Evolutionary conservation across 2,797 vertebrate species (phyloP), one percentile per base, ranked within the genome.

Genomic region (Malurus leucopterus): DNA sequence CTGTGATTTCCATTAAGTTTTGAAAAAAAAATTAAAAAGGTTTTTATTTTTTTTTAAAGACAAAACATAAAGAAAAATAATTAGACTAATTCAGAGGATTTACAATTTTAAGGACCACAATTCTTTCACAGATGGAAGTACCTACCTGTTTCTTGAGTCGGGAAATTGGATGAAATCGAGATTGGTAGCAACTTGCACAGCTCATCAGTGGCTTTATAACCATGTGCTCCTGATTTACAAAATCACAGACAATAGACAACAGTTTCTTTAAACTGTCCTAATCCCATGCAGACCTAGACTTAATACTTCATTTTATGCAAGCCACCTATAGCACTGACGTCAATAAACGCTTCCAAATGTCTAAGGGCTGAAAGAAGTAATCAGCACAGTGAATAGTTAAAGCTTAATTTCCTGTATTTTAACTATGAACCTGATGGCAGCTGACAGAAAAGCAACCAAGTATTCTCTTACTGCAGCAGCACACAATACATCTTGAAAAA

Each of bases 141-240:
- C 92, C n/a, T 72, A 98, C 97, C 96, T 97, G 96, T 40, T 96
- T 97, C 69, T 95, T 96, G 44, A 97, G 95, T 61, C 30, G 91
- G 18, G 96, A 82, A 41, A 94, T 40, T 1, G 97, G 97, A 83
- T 98, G 98, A 92, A 97, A 97, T 61, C 46, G 96, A 65, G 97
- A 95, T 8, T 2, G n/a, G 85, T 98, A 98, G 55, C 69, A 64
- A 63, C 61, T 88, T 8, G 93, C 93, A 38, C 86, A 92, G 27
- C 20, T 57, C 12, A 95, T 64, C 76, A 97, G 40, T 3, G 84
- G 23, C 55, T 68, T 78, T 38, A 97, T 38, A 7, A 23, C 30
- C 24, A 64, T 4, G 4, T 87, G 85, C 11, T 96, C 97, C 98
- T 98, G 67, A 89, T 91, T 89, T 30, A 84, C 49, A 88, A 81